phyloP scores from a whole-genome alignment of 2,888 invertebrate genomes.

The Aleiodes alternator region DNA sequence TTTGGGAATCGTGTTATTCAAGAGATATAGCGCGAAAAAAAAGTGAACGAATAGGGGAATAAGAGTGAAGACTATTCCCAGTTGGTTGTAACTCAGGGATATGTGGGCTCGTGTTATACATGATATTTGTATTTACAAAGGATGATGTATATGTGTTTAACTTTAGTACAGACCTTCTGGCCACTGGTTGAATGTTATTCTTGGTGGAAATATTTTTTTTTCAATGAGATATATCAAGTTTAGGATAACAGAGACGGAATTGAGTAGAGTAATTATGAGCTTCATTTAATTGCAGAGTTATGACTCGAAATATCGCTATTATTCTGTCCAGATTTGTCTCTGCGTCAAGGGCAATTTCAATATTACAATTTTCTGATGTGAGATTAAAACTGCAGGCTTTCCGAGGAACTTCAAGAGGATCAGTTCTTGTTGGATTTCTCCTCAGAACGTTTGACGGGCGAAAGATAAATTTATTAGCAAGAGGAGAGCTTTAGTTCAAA shows the following conservation, averaged over 20 bases:
- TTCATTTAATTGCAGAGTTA: background rate
- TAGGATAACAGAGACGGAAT: background rate
- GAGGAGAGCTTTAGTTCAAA: too few relatives aligned
- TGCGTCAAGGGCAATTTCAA: too few relatives aligned
- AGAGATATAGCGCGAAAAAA: too few relatives aligned
- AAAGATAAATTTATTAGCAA: too few relatives aligned
- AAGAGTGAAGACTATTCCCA: slow-evolving; percentile 14
- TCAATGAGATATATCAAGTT: background rate
- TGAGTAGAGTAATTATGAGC: background rate
- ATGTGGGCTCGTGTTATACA: slow-evolving; percentile 16
- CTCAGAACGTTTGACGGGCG: too few relatives aligned
- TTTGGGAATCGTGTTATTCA: background rate
- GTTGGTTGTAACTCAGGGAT: slow-evolving; percentile 14
- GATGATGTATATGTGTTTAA: slow-evolving; percentile 14
- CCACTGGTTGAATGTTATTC: slow-evolving; percentile 64
- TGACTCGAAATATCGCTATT: too few relatives aligned
- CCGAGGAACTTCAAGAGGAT: too few relatives aligned
- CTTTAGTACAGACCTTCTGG: slow-evolving; percentile 39
- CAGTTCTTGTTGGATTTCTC: too few relatives aligned
- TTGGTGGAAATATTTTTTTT: slow-evolving; percentile 30
- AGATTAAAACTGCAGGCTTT: too few relatives aligned
- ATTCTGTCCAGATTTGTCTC: too few relatives aligned
- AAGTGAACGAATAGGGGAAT: background rate
- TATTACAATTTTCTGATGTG: too few relatives aligned
- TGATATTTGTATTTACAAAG: slow-evolving; percentile 29